Base-by-base conservation (phyloP, 2,113 vertebrate species). In the Psilopogon haemacephalus region DNA sequence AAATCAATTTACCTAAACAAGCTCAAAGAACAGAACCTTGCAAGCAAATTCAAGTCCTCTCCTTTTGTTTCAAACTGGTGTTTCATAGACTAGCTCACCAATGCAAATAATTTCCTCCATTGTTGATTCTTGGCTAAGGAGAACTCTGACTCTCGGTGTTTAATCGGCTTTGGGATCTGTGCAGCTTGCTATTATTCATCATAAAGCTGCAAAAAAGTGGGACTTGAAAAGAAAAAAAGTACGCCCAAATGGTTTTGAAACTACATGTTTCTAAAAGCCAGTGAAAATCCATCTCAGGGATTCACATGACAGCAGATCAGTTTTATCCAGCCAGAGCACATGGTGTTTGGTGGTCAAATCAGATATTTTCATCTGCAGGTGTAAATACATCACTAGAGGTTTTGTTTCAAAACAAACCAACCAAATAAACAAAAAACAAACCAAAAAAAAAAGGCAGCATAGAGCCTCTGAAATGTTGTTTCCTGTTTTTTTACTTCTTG, bases 1-100 rank as follows among this genome's bases (percentile, higher is more conserved):
- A 94, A 91, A n/a, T 88, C 73, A 75, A 69, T 90, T 94, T 76
- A 84, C 59, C 54, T 70, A 84, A 92, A 87, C 15, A 85, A 90
- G 9, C 80, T 85, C 63, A 84, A 74, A 83, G 70, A 37, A 74
- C 59, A 63, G 35, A 56, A 82, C 77, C 62, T 78, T 73, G 72
- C 55, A 75, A 62, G 54, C 69, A 70, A 86, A 75, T 84, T 88
- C 72, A 90, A 93, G 90, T 55, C 26, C n/a, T 65, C 15, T 38
- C 56, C 88, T 69, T 70, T 37, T 82, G 35, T 82, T 90, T 89
- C 55, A 76, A 5, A 65, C 19, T 60, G 40, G 42, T 60, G 12
- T 46, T 86, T 88, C 90, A 38, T 3, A 30, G 58, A 40, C 48
- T 44, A 62, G 30, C 60, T 42, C 42, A 60, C 18, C 26, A 50